Percentiles rank a stretch among this genome's conserved stretches.
Conservation (phyloP, 2,888 invertebrate genomes). For the Aquatica leii region DNA sequence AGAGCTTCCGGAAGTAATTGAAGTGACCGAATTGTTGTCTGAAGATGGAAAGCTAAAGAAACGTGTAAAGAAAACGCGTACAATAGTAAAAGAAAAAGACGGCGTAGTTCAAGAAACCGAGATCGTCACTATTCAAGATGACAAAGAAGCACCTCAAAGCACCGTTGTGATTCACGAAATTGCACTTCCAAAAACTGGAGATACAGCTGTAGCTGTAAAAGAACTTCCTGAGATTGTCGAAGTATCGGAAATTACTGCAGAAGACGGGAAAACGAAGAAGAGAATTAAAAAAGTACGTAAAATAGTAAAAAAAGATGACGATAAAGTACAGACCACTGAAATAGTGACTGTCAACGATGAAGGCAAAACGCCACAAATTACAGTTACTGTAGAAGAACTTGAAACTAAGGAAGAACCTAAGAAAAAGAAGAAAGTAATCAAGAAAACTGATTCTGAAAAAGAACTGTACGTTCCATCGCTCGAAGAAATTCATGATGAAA, state of each 20-base stretch:
- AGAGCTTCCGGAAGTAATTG: conserved; percentile 38
- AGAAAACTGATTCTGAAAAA: not conserved
- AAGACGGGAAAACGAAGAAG: conserved; percentile 49
- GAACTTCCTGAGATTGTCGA: conserved; percentile 47
- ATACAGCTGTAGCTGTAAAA: conserved; percentile 38
- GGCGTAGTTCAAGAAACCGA: conserved; percentile 59
- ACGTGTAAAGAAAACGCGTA: not conserved
- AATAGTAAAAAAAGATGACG: conserved; percentile 37
- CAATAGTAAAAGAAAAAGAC: conserved; percentile 45
- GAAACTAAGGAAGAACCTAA: conserved; percentile 41
- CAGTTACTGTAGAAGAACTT: conserved; percentile 57
- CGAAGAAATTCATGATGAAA: conserved; percentile 36
- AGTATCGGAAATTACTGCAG: conserved; percentile 48
- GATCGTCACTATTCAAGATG: conserved; percentile 51
- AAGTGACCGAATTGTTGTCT: conserved; percentile 46
- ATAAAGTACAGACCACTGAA: conserved; percentile 45
- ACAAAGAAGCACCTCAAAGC: conserved; percentile 48
- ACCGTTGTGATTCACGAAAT: conserved; percentile 12
- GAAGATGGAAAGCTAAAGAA: conserved; percentile 43
- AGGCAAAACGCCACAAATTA: conserved; percentile 26
- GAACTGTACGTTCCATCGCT: conserved; percentile 39
- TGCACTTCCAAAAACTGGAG: conserved; percentile 18
- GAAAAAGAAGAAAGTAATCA: conserved; percentile 20
- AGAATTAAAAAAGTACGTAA: conserved; percentile 45
- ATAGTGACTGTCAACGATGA: conserved; percentile 48